Evolutionary conservation across 2,888 invertebrate species (phyloP).

Genomic region (Drosophila differens): DNA sequence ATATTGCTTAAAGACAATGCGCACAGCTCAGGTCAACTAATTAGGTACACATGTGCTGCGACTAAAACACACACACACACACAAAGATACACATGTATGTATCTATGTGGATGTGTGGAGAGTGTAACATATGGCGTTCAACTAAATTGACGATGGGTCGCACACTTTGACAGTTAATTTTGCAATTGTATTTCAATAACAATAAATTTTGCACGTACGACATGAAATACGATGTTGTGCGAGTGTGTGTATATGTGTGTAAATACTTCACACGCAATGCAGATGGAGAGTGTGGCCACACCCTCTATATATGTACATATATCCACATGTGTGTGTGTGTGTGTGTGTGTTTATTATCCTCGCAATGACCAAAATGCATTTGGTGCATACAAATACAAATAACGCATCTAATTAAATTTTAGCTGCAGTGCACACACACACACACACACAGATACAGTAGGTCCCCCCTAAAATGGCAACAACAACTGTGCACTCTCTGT

Average conservation of each 20-base stretch:
- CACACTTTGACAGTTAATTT: conserved; percentile 84
- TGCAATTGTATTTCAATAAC: conserved; percentile 85
- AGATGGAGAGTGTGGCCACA: conserved; percentile 42
- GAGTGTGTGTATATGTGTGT: conserved; percentile 28
- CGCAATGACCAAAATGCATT: conserved; percentile 49
- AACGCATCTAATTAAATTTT: conserved; percentile 83
- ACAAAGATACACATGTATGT: background rate
- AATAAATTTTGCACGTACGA: conserved; percentile 80
- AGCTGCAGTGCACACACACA: conserved; percentile 56
- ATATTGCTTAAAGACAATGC: conserved; percentile 45
- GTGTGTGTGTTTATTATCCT: conserved; percentile 4
- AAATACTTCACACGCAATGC: conserved; percentile 48
- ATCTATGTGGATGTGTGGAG: conserved; percentile 12
- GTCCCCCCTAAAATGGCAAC: conserved; percentile 31
- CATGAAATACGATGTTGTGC: conserved; percentile 72
- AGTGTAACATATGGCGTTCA: conserved; percentile 65
- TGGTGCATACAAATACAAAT: conserved; percentile 65
- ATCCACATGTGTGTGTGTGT: background rate
- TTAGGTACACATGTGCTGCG: conserved; percentile 52
- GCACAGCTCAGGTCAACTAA: conserved; percentile 49
- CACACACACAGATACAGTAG: conserved; percentile 20
- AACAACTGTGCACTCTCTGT: conserved; percentile 51
- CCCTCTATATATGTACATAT: conserved; percentile 21
- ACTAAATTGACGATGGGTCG: conserved; percentile 71
- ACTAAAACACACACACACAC: conserved; percentile 5